Conservation (phyloP, 2,113 vertebrate species). For the Chroicocephalus ridibundus region DNA sequence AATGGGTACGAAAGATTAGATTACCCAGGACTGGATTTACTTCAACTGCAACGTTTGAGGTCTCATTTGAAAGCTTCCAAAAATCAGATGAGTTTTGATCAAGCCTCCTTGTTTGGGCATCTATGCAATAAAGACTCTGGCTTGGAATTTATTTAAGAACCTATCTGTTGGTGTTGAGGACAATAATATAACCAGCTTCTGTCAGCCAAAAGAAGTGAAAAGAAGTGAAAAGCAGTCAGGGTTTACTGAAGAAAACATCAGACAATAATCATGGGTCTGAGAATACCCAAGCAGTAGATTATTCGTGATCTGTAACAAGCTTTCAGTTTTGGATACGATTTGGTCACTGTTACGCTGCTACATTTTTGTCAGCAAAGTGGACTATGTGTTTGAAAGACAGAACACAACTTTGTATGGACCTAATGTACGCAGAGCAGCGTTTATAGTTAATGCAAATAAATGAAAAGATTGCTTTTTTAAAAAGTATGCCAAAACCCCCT, state of each 20-base stretch:
- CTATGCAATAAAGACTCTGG: neutral
- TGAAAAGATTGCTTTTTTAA: neutral
- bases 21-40: neutral
- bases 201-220: neutral
- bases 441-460: neutral
- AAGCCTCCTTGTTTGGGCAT: neutral
- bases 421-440: rapidly evolving
- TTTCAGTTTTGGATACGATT: neutral
- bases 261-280: neutral
- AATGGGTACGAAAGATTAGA: neutral
- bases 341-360: neutral
- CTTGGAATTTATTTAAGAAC: neutral
- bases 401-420: neutral
- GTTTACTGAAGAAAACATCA: neutral
- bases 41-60: neutral
- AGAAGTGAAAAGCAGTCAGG: neutral
- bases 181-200: neutral
- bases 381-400: neutral
- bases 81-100: neutral
- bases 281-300: neutral
- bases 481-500: neutral
- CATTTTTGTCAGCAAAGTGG: neutral
- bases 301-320: neutral
- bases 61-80: neutral
- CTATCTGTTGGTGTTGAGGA: neutral